Conservation (phyloP, 2,888 invertebrate genomes). For the Pasiphila rectangulata region DNA sequence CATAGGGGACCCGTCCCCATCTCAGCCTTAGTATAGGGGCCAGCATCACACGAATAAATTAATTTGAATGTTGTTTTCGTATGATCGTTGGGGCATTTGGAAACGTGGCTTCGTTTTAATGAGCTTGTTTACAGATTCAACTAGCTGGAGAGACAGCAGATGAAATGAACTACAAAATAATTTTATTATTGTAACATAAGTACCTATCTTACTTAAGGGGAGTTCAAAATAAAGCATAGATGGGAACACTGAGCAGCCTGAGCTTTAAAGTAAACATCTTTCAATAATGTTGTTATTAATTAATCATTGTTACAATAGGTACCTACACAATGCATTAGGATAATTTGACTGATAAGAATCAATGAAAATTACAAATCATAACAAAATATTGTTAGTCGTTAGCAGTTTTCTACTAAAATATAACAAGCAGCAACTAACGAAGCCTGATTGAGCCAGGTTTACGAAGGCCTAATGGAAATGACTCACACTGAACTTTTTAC, state of each 20-base stretch:
- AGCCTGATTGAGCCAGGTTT: too few species aligned
- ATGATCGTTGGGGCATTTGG: conserved; percentile 17
- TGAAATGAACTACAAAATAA: conserved; percentile 7
- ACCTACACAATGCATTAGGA: too few species aligned
- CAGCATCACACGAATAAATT: conserved; percentile 51
- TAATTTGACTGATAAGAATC: conserved; percentile 18
- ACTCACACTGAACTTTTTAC: background rate
- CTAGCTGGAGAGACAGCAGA: background rate
- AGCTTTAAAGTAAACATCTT: conserved; percentile 12
- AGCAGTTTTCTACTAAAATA: too few species aligned
- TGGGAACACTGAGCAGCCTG: conserved; percentile 7
- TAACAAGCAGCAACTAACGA: too few species aligned
- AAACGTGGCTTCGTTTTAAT: conserved; percentile 18
- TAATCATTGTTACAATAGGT: background rate
- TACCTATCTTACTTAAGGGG: conserved; percentile 3
- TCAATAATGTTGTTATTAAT: conserved; percentile 6
- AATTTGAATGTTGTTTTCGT: conserved; percentile 51
- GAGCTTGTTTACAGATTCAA: conserved; percentile 2
- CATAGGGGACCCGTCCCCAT: conserved; percentile 69
- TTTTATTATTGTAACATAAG: too few species aligned
- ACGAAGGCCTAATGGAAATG: background rate
- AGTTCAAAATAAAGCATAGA: conserved; percentile 1
- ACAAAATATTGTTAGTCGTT: too few species aligned
- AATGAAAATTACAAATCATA: conserved; percentile 10
- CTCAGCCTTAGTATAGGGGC: conserved; percentile 65